These are phyloP conservation scores for Catajapyx aquilonaris DNA, from an alignment of 1,140 invertebrate species.

Conservation along the genomic window DNA sequence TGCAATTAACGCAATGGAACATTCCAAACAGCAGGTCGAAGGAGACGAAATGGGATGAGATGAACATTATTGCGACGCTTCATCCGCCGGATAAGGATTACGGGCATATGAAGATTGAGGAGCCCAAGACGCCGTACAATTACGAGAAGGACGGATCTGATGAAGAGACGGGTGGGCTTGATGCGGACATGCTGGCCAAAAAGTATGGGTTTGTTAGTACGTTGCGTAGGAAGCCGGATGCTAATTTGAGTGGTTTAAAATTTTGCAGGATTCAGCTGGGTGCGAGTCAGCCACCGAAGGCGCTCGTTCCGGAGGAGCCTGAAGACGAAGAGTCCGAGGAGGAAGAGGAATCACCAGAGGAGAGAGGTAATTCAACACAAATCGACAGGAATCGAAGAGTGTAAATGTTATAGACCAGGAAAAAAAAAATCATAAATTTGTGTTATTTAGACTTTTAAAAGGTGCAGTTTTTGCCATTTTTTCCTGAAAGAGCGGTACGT, in stretches of 20 bases:
- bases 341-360: constrained; percentile 33
- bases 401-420: too few species aligned
- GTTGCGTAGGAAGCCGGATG: neutral
- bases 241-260: neutral
- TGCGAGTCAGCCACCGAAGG: constrained; percentile 33
- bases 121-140: constrained; percentile 91
- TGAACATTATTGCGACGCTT: constrained; percentile 95
- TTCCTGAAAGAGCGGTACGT: too few species aligned
- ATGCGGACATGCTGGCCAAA: constrained; percentile 46
- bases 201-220: constrained; percentile 28
- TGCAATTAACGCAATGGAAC: constrained; percentile 1
- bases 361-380: constrained; percentile 35
- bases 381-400: too few species aligned
- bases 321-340: constrained; percentile 39
- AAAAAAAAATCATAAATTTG: constrained; percentile 3
- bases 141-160: constrained; percentile 45
- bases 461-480: neutral
- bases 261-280: constrained; percentile 23
- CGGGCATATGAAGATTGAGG: constrained; percentile 98
- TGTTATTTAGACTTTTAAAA: constrained; percentile 2
- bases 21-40: constrained; percentile 22
- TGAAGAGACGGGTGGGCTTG: constrained; percentile 46
- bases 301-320: constrained; percentile 31
- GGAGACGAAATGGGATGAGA: constrained; percentile 93
- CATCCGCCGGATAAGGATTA: constrained; percentile 98